These are phyloP conservation scores for Leuciscus idus DNA, from an alignment of 2,113 vertebrate species.

Conservation along the genomic window DNA sequence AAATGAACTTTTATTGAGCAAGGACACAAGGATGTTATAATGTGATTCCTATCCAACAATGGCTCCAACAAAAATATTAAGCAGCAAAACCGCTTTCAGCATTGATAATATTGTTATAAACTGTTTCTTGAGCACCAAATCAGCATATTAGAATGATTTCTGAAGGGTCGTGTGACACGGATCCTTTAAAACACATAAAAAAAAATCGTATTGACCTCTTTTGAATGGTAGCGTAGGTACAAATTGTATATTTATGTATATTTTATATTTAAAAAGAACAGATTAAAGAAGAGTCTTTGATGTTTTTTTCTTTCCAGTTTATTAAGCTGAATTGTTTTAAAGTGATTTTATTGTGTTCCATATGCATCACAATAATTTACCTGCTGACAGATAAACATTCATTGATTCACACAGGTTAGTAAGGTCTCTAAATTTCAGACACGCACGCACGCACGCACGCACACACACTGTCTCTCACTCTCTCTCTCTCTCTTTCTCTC, in stretches of 20 bases:
- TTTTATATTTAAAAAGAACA: neutral
- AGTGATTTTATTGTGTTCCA: constrained; percentile 30
- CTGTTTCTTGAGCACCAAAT: neutral
- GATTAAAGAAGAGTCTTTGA: neutral
- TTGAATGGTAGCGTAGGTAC: neutral
- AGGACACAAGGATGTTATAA: neutral
- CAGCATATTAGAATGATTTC: neutral
- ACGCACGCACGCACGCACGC: constrained; percentile 16
- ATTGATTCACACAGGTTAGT: constrained; percentile 39
- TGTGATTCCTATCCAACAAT: no score
- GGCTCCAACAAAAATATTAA: neutral
- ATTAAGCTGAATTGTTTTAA: constrained; percentile 33
- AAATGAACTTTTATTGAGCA: no score
- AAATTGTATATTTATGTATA: neutral
- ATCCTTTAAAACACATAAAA: no score
- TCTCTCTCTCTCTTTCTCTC: neutral
- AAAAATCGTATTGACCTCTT: no score
- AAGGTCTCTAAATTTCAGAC: constrained; percentile 30
- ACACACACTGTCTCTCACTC: constrained; percentile 10
- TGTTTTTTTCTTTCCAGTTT: neutral
- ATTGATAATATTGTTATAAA: neutral
- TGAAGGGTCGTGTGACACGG: neutral
- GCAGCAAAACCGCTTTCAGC: neutral
- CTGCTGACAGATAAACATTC: constrained; percentile 17
- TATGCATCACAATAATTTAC: constrained; percentile 37